Evolutionary conservation across 30 jellyfish, hydroid and myxozoan species (phyloP), one percentile per base, ranked within the genome.

Genomic region (Pseudorhiza aurosa): DNA sequence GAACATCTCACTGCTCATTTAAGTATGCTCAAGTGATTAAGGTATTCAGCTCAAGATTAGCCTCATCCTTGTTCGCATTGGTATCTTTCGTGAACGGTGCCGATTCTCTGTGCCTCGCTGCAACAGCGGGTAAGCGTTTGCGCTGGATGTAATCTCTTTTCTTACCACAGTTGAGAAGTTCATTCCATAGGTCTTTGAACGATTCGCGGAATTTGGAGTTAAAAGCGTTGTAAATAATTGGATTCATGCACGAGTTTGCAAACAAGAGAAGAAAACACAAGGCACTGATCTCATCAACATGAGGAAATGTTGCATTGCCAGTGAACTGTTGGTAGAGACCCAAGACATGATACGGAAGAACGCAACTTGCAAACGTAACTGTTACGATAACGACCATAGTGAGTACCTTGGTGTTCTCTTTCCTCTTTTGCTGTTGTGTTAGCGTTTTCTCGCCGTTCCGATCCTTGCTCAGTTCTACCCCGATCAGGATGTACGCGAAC

Each of bases 141-240:
- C 86, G 60, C 36, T 53, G 75, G 2, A 72, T 72, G 39, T 72
- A 72, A 40, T 72, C 86, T 15, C 59, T 22, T 17, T 56, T 72
- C 56, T 80, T 80, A 14, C 91, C 91, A n/a, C 91, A 80, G 44
- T 53, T 70, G 4, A 80, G 26, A 25, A 80, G 17, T 31, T 80
- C 75, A 2, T 58, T 49, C 69, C 78, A 82, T 0, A 82, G 88
- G 2, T 93, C 99, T 42, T 28, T 79, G 80, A 86, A 93, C 28
- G 96, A 72, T 50, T 93, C 90, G 3, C 99, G 96, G 45, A 93
- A 93, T 29, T 77, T 82, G 9, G 88, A 82, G 64, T 93, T 93
- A 86, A 93, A 93, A 12, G 91, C 95, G 50, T 87, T 93, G 83
- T 93, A 93, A 9, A 93, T 87, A 21, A 93, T 73, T 26, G 99